These are phyloP conservation scores for Trachelus tabidus DNA, from an alignment of 2,888 invertebrate species.

Conservation along the genomic window DNA sequence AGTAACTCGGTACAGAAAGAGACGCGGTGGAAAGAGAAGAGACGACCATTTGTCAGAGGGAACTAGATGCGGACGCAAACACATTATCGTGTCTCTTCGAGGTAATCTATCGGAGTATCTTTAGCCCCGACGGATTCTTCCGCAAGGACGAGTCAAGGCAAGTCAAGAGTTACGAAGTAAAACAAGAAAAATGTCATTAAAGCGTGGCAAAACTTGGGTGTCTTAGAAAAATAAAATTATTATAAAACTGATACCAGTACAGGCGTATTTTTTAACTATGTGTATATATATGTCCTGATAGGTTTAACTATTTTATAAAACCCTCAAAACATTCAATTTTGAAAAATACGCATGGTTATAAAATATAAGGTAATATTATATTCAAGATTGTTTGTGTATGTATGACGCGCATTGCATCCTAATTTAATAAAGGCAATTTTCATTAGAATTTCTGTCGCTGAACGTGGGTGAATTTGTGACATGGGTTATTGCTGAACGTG, in stretches of 20 bases:
- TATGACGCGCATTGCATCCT: not conserved
- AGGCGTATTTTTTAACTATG: not conserved
- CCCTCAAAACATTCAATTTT: not conserved
- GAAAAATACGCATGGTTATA: not conserved
- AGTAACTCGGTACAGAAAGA: not conserved
- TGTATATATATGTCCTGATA: not conserved
- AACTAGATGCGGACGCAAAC: constrained; percentile 53
- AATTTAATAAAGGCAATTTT: constrained; percentile 32
- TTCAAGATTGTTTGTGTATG: not conserved
- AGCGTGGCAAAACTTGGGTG: not conserved
- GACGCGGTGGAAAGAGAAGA: constrained; percentile 21
- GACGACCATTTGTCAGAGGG: constrained; percentile 51
- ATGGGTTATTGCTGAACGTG: not conserved
- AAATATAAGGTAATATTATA: not conserved
- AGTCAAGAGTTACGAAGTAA: not conserved
- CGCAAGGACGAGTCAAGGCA: constrained; percentile 24
- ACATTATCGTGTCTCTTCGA: constrained; percentile 47
- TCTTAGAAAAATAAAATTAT: not conserved
- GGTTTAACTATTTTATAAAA: not conserved
- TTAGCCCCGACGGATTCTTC: constrained; percentile 33
- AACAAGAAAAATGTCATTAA: not conserved
- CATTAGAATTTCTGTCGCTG: constrained; percentile 15
- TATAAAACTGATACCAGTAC: not conserved
- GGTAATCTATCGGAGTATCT: constrained; percentile 45
- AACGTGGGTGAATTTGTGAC: constrained; percentile 10